Evolutionary conservation across 2,113 vertebrate genomes (phyloP), one percentile per base, ranked within the genome.

Genomic region (Xyliphius kryptos): DNA sequence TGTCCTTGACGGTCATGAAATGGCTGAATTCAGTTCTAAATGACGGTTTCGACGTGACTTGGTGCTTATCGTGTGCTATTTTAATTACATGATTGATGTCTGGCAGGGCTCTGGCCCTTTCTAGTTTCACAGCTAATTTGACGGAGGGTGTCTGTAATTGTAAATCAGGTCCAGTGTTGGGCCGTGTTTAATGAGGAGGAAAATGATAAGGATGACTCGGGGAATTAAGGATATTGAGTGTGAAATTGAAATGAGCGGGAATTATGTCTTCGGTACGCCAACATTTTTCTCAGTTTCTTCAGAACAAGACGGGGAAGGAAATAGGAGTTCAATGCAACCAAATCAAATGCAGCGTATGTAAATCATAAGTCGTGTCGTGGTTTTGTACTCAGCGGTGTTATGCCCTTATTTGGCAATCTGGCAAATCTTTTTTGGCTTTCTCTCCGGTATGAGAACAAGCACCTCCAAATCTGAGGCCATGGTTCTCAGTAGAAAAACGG

Each of bases 1-100:
- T 32, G 26, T 32, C 26, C 26, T 32, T 32, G 26, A 32, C 2
- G 26, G 26, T 32, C 26, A 32, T 32, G 26, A 32, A 32, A 32
- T 72, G 71, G 64, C 51, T 61, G 56, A n/a, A 16, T 59, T 61
- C 14, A 4, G 22, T n/a, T 44, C 9, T 26, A 9, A 16, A 5
- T 26, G 13, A 53, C 8, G 14, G 51, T 32, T 14, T 32, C 6
- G 2, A n/a, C 43, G 5, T 6, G 6, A n/a, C 14, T n/a, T 6
- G n/a, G 13, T 46, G 43, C 43, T 46, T 46, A 46, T n/a, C 43
- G 7, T 14, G 13, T n/a, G 43, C 43, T 6, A n/a, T n/a, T 59
- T 32, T 59, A 17, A 47, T 46, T 47, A 13, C 43, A 47, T 15
- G n/a, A 13, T 8, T 38, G 8, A 49, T 48, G 43, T 15, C 13